Percentiles rank a stretch among this genome's conserved stretches.
Evolutionary conservation across 2,888 invertebrate species (phyloP).

Genomic region (Zootermopsis nevadensis): DNA sequence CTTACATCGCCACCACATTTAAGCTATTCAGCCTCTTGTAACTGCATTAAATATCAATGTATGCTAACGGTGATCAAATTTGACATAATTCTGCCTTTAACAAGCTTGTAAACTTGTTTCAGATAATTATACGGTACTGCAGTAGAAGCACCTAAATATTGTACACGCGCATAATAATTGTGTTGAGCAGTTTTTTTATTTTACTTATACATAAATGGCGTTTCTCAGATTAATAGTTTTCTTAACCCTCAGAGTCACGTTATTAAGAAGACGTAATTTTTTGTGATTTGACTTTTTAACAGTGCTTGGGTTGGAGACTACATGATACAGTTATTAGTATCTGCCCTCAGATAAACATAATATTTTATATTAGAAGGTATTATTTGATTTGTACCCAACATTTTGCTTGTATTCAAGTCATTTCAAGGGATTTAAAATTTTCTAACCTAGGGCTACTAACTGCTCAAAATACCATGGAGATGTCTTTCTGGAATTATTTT

Average conservation of each 20-base stretch:
- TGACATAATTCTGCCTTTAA: slow-evolving; percentile 39
- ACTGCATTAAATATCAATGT: slow-evolving; percentile 44
- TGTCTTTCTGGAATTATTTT: too few species aligned
- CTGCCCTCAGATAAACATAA: too few species aligned
- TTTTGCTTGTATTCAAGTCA: too few species aligned
- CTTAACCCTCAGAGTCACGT: neutral
- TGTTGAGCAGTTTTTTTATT: neutral
- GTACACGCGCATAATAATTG: slow-evolving; percentile 26
- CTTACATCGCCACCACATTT: neutral
- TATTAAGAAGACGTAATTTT: too few species aligned
- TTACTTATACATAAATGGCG: neutral
- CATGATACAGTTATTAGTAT: too few species aligned
- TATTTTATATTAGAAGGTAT: too few species aligned
- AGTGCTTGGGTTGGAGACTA: too few species aligned
- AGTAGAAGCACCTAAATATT: neutral
- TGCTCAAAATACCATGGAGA: too few species aligned
- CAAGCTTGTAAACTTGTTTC: slow-evolving; percentile 41
- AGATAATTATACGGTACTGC: slow-evolving; percentile 34
- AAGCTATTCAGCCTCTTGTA: neutral
- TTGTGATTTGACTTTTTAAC: too few species aligned
- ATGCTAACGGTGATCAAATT: slow-evolving; percentile 41
- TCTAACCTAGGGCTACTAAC: too few species aligned
- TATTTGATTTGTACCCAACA: too few species aligned
- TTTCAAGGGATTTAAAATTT: too few species aligned
- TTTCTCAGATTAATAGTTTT: neutral